Base-by-base conservation (phyloP, 1,140 invertebrate genomes). In the Apis florea region DNA sequence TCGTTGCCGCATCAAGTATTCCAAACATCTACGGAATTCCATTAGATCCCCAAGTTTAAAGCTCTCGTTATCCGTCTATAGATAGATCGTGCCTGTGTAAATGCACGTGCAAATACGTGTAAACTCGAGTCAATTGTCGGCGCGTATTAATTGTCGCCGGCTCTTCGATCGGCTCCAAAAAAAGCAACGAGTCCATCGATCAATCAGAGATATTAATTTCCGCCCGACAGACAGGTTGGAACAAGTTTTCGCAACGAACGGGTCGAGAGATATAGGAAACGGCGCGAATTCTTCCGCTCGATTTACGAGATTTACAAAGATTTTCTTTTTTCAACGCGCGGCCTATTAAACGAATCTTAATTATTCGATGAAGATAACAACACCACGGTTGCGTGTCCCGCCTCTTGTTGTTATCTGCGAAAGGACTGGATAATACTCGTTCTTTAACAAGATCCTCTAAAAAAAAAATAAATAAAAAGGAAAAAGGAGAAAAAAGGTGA, bases 261-360 rank as follows among this genome's bases (percentile, higher is more conserved):
- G 2, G 2, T 31, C 31, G 31, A 31, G 26, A 61, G 56, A 80
- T 64, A 76, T 2, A 2, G 31, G 13, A 47, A 61, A 47, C 47
- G 15, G 21, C 3, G 51, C n/a, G 51, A 53, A 74, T 58, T 58
- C 15, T 8, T 4, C 31, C 21, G 17, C 49, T 64, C n/a, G 47
- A 85, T 86, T 79, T 68, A 77, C 47, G 47, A 5, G 56, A 59
- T n/a, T n/a, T n/a, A n/a, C 40, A 56, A 77, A n/a, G n/a, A 66
- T 70, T 80, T 72, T 59, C 85, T n/a, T 77, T 56, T 51, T 69
- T 31, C 47, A 66, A 54, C 54, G 59, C 53, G 63, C 76, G 84
- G 17, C 71, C 79, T 15, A 86, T 86, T 86, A 86, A 80, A 86
- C 85, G 86, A 86, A 84, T 87, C 77, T 84, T 86, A 86, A 87